These are phyloP conservation scores for Stegodyphus mimosarum DNA, from an alignment of 1,140 invertebrate genomes.

Conservation along the genomic window DNA sequence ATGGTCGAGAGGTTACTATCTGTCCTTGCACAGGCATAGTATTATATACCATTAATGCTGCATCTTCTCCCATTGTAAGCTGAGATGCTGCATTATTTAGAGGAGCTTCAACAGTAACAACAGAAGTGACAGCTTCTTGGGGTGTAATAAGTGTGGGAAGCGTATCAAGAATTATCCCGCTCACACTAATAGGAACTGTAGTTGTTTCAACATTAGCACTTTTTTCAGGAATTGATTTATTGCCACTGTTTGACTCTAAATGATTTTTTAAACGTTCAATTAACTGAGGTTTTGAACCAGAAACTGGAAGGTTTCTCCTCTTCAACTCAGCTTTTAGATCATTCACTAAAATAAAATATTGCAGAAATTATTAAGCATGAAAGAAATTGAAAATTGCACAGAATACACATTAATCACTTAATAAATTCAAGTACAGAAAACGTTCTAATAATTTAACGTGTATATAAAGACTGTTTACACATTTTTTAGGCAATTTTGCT, in stretches of 20 bases:
- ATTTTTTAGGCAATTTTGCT: too few species aligned
- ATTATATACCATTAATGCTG: constrained; percentile 42
- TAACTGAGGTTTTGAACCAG: constrained; percentile 93
- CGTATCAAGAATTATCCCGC: constrained; percentile 44
- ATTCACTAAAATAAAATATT: constrained; percentile 73
- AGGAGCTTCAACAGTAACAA: constrained; percentile 20
- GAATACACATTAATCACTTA: too few species aligned
- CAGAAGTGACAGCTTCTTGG: constrained; percentile 23
- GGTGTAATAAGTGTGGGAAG: constrained; percentile 5
- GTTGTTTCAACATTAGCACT: constrained; percentile 20
- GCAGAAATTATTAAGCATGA: too few species aligned
- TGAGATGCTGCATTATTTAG: constrained; percentile 13
- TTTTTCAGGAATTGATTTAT: neutral
- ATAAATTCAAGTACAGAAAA: too few species aligned
- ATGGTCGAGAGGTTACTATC: constrained; percentile 44
- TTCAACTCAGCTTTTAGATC: constrained; percentile 94
- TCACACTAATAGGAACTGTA: constrained; percentile 20
- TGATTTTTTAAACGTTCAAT: constrained; percentile 92
- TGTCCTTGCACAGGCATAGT: constrained; percentile 39
- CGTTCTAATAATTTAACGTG: too few species aligned
- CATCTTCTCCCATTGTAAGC: constrained; percentile 10
- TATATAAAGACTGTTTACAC: too few species aligned
- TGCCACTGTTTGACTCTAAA: constrained; percentile 65
- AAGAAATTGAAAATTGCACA: too few species aligned
- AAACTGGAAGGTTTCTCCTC: constrained; percentile 91